phyloP scores from a whole-genome alignment of 2,797 vertebrate genomes.

The Lacerta bilineata region DNA sequence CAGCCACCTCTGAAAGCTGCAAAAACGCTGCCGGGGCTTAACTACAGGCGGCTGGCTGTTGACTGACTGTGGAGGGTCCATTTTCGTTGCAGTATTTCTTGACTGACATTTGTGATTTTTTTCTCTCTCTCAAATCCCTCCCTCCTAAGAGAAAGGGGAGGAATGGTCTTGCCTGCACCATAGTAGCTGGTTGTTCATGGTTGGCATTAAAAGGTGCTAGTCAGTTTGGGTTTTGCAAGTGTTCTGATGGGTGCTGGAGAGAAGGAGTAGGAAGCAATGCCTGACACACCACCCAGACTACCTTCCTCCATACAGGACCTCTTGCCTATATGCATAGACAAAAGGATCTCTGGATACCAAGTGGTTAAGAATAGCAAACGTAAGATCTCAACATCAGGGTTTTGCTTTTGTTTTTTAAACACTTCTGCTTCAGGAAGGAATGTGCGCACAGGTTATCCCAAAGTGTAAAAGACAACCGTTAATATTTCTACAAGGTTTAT shows the following conservation, averaged over 20 bases:
- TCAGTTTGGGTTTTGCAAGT: constrained; percentile 39
- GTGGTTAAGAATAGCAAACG: constrained; percentile 52
- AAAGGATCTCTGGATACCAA: constrained; percentile 45
- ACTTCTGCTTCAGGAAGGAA: constrained; percentile 6
- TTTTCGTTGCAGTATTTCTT: constrained; percentile 74
- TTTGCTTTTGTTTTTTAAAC: neutral
- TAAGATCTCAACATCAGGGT: constrained; percentile 14
- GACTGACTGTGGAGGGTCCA: constrained; percentile 68
- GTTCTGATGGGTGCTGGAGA: neutral
- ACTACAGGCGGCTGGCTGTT: constrained; percentile 8
- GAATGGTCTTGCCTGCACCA: constrained; percentile 57
- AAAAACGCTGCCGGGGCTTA: neutral
- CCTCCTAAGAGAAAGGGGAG: constrained; percentile 9
- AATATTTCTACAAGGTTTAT: constrained; percentile 25
- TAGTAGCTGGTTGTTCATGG: constrained; percentile 66
- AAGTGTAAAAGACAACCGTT: constrained; percentile 30
- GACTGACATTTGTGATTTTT: constrained; percentile 68
- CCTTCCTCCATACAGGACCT: too few relatives aligned
- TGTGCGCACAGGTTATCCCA: neutral
- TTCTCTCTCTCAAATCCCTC: neutral
- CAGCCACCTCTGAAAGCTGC: constrained; percentile 19
- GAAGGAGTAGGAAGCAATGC: constrained; percentile 33
- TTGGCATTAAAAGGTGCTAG: constrained; percentile 34
- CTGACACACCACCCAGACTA: neutral
- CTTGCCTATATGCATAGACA: constrained; percentile 31